Base-by-base conservation (phyloP, 2,888 invertebrate species). In the Venusia cambrica region DNA sequence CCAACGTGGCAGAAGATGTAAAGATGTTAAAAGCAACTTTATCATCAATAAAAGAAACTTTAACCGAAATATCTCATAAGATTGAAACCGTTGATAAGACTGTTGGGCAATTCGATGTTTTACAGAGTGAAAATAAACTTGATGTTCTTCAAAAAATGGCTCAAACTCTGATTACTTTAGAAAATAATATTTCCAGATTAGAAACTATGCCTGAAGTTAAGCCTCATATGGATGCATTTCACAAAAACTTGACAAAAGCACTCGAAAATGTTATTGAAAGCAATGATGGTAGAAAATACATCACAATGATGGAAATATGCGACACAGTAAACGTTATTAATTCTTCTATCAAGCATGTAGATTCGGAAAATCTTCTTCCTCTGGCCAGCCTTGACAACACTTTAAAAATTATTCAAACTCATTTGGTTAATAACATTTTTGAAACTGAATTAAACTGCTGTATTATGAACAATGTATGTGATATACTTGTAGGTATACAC, bases 211-310 rank as follows among this genome's bases (percentile, higher is more conserved):
- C 73, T 8, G 57, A 64, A 36, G 38, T 80, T 5, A 76, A 78
- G 46, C 47, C 36, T 9, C 51, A 73, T 21, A 65, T 83, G 79
- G 51, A 68, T 50, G 18, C 68, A 41, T 71, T 84, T 71, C 62
- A 90, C 66, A 75, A 88, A 78, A 62, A 89, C 48, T 61, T 90
- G 7, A 90, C 90, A 0, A 85, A 87, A 45, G 66, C 89, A 4
- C 73, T 91, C 32, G 89, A 90, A 60, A 88, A 88, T 42, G 88
- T 90, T 2, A 77, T 90, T 32, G 89, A 90, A 47, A 73, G 73
- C 48, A 84, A 87, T 44, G 78, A 85, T 11, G 64, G 75, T 1
- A 62, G 57, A 4, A 83, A 84, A 63, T 87, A 87, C 51, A 73
- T 74, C 21, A 49, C 49, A 4, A 57, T 85, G 6, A 67, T 80